Base-by-base conservation (phyloP, 2,888 invertebrate species). In the Noctua comes region DNA sequence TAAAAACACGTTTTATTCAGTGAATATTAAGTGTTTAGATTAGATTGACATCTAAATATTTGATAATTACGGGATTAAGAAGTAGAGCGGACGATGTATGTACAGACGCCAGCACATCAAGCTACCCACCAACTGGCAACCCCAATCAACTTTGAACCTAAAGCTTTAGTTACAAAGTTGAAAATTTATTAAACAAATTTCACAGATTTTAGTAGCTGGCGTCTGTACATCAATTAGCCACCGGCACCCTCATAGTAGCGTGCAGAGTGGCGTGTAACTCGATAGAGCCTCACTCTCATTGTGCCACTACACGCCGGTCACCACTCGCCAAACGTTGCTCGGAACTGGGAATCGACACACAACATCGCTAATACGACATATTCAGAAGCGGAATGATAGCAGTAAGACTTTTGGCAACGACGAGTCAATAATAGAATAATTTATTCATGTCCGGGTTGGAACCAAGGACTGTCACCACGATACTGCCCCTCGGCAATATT, bases 41-140 rank as follows among this genome's bases (percentile, higher is more conserved):
- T 73, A 76, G 36, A 76, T 66, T 65, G 65, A 62, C 59, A 51
- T 54, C 68, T 72, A 46, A 78, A 62, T 40, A 66, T 75, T 62
- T 31, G 31, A 16, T 62, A 54, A 57, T 57, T 62, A 31, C 21
- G 51, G 40, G 24, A 69, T 68, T n/a, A 57, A 31, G 54, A 62
- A 72, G 65, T 62, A 36, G 57, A 72, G 40, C 31, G 31, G 31
- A 31, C 31, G 31, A 31, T 31, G 31, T 31, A 31, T 36, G 36
- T 36, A 36, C 36, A 36, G 36, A 36, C 36, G 36, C 36, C 36
- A 36, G 36, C 5, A 36, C 36, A 5, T 36, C 36, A 36, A 36
- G 36, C 36, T 36, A 5, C 36, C 3, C 36, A 5, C 4, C 4
- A 36, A 36, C 36, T 36, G 36, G 4, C 36, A 36, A 36, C 36